Conservation (phyloP, 2,113 vertebrate genomes). For the Gambusia affinis region DNA sequence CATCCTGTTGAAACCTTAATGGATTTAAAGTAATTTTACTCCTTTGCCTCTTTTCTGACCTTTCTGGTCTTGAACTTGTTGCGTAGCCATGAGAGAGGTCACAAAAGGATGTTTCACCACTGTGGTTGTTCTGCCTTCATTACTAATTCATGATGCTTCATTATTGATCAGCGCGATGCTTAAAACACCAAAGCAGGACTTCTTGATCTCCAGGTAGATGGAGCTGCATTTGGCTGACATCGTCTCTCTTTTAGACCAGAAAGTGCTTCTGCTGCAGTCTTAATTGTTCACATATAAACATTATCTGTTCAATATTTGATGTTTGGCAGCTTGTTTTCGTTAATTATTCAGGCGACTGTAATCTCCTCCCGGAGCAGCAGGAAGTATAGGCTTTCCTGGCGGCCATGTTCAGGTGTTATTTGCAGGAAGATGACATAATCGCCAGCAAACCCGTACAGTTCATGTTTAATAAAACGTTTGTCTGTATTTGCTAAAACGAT, state of each 20-base stretch:
- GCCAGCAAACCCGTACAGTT: neutral
- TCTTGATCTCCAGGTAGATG: slow-evolving; percentile 66
- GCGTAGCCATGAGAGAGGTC: slow-evolving; percentile 58
- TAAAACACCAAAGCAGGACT: slow-evolving; percentile 56
- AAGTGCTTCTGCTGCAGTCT: slow-evolving; percentile 73
- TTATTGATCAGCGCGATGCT: slow-evolving; percentile 66
- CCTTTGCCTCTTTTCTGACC: slow-evolving; percentile 19
- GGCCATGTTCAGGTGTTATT: slow-evolving; percentile 13
- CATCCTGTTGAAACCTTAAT: neutral
- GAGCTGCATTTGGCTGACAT: slow-evolving; percentile 68
- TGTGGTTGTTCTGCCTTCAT: slow-evolving; percentile 73
- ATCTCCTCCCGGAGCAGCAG: slow-evolving; percentile 68
- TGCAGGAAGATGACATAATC: neutral
- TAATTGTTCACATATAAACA: slow-evolving; percentile 79
- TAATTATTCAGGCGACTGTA: slow-evolving; percentile 80
- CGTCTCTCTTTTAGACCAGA: slow-evolving; percentile 64
- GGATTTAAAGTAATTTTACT: neutral
- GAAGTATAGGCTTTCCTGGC: slow-evolving; percentile 62
- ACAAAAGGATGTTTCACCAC: slow-evolving; percentile 62
- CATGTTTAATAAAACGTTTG: neutral
- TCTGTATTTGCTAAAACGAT: neutral
- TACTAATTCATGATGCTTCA: slow-evolving; percentile 69
- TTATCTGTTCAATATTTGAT: slow-evolving; percentile 81
- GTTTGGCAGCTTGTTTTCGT: slow-evolving; percentile 80
- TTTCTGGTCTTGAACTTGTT: slow-evolving; percentile 58